A percentile compares a stretch with the other conserved stretches of the same genome.
Conservation (phyloP, 2,113 vertebrate genomes). For the Morone saxatilis region DNA sequence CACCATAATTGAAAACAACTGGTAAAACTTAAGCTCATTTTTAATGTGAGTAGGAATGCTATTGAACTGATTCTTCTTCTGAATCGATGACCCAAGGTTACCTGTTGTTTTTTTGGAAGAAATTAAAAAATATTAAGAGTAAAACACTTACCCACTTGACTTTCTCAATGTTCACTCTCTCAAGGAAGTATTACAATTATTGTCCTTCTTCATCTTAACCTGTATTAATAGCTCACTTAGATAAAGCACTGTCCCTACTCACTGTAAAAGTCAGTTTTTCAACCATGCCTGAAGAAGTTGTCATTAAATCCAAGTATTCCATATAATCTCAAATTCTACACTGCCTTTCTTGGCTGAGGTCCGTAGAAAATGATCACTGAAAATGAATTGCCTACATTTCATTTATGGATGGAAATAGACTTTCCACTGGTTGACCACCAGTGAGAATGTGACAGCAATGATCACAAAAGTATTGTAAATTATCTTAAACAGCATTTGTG, state of each 20-base stretch:
- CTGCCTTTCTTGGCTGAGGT: neutral
- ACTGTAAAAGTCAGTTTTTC: conserved; percentile 12
- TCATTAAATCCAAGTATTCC: conserved; percentile 10
- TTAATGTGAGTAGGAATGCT: neutral
- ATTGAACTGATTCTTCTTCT: neutral
- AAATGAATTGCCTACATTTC: neutral
- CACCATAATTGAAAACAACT: neutral
- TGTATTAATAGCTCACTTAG: conserved; percentile 9
- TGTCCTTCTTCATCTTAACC: conserved; percentile 11
- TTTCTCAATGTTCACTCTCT: neutral
- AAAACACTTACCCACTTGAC: neutral
- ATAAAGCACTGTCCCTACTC: conserved; percentile 1
- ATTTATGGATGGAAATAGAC: neutral
- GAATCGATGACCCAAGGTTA: neutral
- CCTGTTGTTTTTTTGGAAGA: neutral
- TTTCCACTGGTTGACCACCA: neutral
- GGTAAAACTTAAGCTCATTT: neutral
- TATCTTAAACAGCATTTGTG: neutral
- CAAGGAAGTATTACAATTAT: neutral
- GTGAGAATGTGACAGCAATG: neutral
- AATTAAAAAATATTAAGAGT: neutral
- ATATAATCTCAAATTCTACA: neutral
- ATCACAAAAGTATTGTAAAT: neutral
- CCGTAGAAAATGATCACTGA: neutral
- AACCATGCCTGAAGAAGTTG: neutral